These are phyloP conservation scores for Zonitis immaculata DNA, from an alignment of 2,888 invertebrate species.

Conservation along the genomic window DNA sequence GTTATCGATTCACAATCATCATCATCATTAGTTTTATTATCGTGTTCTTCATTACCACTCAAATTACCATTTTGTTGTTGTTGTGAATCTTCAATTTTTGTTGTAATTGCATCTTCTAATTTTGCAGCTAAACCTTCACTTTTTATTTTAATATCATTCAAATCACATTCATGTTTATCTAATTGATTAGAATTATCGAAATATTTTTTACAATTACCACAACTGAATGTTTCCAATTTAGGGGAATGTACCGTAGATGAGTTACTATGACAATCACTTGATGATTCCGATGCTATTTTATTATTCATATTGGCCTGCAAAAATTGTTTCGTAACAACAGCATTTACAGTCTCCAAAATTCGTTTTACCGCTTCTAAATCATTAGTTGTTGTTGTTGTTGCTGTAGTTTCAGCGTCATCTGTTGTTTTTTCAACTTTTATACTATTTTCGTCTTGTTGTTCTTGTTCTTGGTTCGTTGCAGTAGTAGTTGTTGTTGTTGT, in stretches of 20 bases:
- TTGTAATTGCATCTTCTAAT: slow-evolving; percentile 61
- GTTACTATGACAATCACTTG: slow-evolving; percentile 48
- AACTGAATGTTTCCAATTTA: slow-evolving; percentile 48
- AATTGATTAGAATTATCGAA: slow-evolving; percentile 59
- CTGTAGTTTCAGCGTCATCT: slow-evolving; percentile 24
- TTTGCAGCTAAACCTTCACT: slow-evolving; percentile 76
- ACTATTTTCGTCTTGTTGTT: slow-evolving; percentile 48
- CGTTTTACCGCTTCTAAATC: slow-evolving; percentile 64
- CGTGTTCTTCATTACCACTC: slow-evolving; percentile 50
- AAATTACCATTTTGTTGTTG: slow-evolving; percentile 39
- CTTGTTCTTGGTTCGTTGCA: slow-evolving; percentile 50
- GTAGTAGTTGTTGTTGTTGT: background rate
- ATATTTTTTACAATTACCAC: slow-evolving; percentile 56
- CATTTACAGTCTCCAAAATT: slow-evolving; percentile 69
- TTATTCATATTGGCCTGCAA: slow-evolving; percentile 66
- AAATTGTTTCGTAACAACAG: slow-evolving; percentile 69
- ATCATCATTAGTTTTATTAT: slow-evolving; percentile 53
- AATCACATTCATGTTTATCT: slow-evolving; percentile 68
- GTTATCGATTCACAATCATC: slow-evolving; percentile 53
- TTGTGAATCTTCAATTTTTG: slow-evolving; percentile 54
- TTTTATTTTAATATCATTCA: slow-evolving; percentile 59
- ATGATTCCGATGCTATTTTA: slow-evolving; percentile 57
- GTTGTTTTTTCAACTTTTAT: slow-evolving; percentile 8
- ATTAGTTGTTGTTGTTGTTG: slow-evolving; percentile 38
- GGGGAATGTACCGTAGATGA: slow-evolving; percentile 40